These are phyloP conservation scores for Grapholita molesta DNA, from an alignment of 1,140 invertebrate species.

Conservation along the genomic window DNA sequence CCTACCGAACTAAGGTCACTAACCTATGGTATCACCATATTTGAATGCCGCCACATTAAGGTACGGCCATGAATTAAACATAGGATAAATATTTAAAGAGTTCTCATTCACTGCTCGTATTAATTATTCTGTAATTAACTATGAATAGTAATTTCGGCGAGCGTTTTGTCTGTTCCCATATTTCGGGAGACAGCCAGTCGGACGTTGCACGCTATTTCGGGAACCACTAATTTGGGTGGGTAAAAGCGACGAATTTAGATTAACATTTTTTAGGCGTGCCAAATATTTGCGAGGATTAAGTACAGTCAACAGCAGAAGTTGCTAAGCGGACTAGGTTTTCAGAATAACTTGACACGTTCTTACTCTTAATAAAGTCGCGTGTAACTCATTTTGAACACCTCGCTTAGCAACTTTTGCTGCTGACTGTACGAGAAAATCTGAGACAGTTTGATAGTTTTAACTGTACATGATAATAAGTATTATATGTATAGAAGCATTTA, in stretches of 20 bases:
- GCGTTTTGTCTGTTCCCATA: conserved; percentile 1
- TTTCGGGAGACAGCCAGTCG: conserved; percentile 3
- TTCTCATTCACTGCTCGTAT: neutral
- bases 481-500: too few species aligned
- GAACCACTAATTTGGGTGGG: conserved; percentile 7
- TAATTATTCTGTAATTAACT: neutral
- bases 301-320: too few species aligned
- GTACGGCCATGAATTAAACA: conserved; percentile 4
- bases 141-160: conserved; percentile 1
- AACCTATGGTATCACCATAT: conserved; percentile 9
- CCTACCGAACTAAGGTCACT: conserved; percentile 15
- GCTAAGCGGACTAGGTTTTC: too few species aligned
- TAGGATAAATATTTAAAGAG: neutral
- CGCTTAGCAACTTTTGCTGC: too few species aligned
- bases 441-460: too few species aligned
- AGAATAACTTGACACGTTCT: too few species aligned
- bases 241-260: conserved; percentile 6
- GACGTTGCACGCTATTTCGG: conserved; percentile 10
- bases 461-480: too few species aligned
- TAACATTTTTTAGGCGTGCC: neutral
- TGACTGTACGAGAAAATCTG: too few species aligned
- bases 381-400: too few species aligned
- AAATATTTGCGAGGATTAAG: neutral
- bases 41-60: neutral
- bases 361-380: too few species aligned